Evolutionary conservation across 2,888 invertebrate species (phyloP).

Genomic region (Imbricaverruca yamaguchii): DNA sequence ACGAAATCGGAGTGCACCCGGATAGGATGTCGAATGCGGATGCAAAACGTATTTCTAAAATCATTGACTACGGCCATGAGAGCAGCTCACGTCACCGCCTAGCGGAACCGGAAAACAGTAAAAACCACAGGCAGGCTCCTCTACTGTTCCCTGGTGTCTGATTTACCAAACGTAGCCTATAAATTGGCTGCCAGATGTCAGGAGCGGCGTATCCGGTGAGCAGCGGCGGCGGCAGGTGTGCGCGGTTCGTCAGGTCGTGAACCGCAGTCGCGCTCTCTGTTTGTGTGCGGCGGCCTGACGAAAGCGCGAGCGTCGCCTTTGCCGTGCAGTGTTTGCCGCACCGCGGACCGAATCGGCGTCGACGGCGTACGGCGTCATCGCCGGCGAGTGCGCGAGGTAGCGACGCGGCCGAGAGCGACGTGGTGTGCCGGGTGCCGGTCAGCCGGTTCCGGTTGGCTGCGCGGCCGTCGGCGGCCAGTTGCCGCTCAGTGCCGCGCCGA

Average conservation of each 20-base stretch:
- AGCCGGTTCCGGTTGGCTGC: background rate
- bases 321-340: background rate
- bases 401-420: background rate
- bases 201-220: background rate
- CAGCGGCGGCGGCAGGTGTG: background rate
- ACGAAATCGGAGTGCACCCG: too few species aligned
- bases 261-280: background rate
- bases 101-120: too few species aligned
- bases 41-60: too few species aligned
- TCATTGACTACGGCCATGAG: too few species aligned
- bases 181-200: background rate
- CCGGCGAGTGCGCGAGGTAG: background rate
- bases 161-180: background rate
- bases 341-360: background rate
- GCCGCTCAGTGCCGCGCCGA: background rate
- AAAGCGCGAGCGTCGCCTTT: background rate
- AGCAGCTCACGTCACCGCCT: too few species aligned
- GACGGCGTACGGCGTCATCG: too few species aligned
- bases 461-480: background rate
- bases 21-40: too few species aligned
- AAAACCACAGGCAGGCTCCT: background rate
- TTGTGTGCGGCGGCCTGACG: background rate
- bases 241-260: background rate
- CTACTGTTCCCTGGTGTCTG: background rate
- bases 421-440: background rate